These are phyloP conservation scores for Sphaeramia orbicularis DNA, from an alignment of 2,797 vertebrate species.

Conservation along the genomic window DNA sequence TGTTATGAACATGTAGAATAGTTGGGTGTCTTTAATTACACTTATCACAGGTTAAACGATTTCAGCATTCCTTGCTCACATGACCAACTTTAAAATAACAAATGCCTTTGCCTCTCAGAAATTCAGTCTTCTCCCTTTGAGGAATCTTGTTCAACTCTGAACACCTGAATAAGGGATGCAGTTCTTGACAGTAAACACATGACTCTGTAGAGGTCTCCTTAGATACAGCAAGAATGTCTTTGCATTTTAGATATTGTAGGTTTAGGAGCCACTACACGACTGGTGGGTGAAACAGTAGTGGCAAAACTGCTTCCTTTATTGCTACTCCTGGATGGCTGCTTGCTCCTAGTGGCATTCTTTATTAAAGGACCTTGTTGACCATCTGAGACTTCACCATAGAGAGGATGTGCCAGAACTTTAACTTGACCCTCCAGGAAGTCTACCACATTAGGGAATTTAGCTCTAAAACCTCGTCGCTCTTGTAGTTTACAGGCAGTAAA, in stretches of 20 bases:
- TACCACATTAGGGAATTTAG: not conserved
- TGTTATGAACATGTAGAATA: too few species aligned
- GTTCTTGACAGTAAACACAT: not conserved
- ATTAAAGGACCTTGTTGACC: too few species aligned
- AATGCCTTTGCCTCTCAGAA: too few species aligned
- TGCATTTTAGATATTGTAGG: not conserved
- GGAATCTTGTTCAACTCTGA: not conserved
- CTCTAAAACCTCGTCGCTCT: not conserved
- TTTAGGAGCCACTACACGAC: not conserved
- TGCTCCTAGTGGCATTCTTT: not conserved
- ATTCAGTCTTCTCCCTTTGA: too few species aligned
- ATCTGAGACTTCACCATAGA: slow-evolving; percentile 4
- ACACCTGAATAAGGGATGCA: not conserved
- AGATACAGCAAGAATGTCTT: not conserved
- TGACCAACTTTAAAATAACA: too few species aligned
- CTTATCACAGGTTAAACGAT: too few species aligned
- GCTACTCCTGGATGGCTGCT: not conserved
- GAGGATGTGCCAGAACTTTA: slow-evolving; percentile 1
- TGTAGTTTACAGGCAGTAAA: not conserved
- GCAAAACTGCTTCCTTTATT: not conserved
- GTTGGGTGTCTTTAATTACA: too few species aligned
- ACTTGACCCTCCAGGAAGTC: slow-evolving; percentile 1
- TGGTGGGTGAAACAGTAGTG: too few species aligned
- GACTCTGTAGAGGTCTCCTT: not conserved
- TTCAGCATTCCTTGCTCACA: too few species aligned